phyloP scores from a whole-genome alignment of 2,113 vertebrate genomes.

The Ranitomeya variabilis region DNA sequence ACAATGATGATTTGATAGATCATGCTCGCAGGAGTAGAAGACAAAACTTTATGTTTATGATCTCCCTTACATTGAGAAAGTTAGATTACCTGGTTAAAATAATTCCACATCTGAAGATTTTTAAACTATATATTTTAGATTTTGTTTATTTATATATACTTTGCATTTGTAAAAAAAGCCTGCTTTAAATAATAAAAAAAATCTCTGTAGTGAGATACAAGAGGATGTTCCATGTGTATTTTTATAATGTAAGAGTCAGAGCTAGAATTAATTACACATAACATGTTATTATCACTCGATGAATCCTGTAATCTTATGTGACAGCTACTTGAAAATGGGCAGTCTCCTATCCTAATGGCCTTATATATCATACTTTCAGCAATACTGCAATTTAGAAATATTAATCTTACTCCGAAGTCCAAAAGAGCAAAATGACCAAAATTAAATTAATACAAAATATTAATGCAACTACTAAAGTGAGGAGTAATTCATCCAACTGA shows the following conservation, averaged over 20 bases:
- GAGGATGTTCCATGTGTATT: conserved; percentile 6
- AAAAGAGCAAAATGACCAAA: conserved; percentile 22
- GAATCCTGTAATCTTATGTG: conserved; percentile 10
- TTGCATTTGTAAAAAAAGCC: too few relatives aligned
- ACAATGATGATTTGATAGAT: too few relatives aligned
- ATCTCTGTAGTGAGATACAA: not conserved
- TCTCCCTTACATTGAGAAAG: too few relatives aligned
- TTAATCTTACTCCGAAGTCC: conserved; percentile 4
- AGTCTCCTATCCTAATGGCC: not conserved
- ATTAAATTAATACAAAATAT: conserved; percentile 5
- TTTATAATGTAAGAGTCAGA: conserved; percentile 28
- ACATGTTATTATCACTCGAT: conserved; percentile 29
- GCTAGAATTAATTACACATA: conserved; percentile 27
- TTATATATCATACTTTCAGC: not conserved
- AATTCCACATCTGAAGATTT: too few relatives aligned
- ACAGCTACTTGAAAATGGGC: conserved; percentile 15
- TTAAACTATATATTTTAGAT: too few relatives aligned
- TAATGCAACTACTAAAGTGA: not conserved
- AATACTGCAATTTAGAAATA: conserved; percentile 13
- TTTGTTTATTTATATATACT: too few relatives aligned
- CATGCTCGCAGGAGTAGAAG: too few relatives aligned
- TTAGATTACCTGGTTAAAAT: too few relatives aligned
- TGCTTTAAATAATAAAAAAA: too few relatives aligned
- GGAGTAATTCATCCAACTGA: conserved; percentile 21
- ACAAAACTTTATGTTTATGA: too few relatives aligned